Evolutionary conservation across 2,888 invertebrate genomes (phyloP), one percentile per base, ranked within the genome.

Genomic region (Tenthredo livida): DNA sequence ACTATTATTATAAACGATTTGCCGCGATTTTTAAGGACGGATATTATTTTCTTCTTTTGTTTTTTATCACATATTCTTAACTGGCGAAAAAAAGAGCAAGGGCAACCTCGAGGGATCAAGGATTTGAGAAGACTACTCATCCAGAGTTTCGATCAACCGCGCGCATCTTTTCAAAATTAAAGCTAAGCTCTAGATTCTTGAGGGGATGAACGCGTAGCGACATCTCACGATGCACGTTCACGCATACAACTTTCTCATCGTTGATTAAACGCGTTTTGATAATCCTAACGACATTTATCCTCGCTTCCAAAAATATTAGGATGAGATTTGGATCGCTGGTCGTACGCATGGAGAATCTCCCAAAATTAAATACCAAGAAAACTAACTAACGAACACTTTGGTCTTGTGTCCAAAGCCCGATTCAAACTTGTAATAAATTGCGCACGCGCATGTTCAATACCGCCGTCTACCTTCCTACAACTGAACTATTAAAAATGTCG

Each of bases 401-500:
- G 33, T 33, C 15, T 67, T 15, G 15, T 15, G 15, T 67, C 17
- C 15, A 33, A 25, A 21, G 67, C 29, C 10, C n/a, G 21, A 43
- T 73, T 73, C 72, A 43, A 73, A 73, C n/a, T 73, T 21, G 72
- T 1, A 10, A 37, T 21, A n/a, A 21, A 73, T 43, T 43, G 10
- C 72, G 77, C 77, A 33, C 29, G 65, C 67, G 43, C 50, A 7
- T 37, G 12, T 15, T 37, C 7, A n/a, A 29, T 12, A 9, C 47
- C 67, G 73, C 43, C 43, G 21, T 17, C 50, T n/a, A 12, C 29
- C 47, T 6, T 29, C 7, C 12, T 43, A 29, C 12, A 9, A 84
- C 82, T 84, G 88, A 89, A 88, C 87, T 87, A 87, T 83, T n/a
- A 86, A 88, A 90, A 90, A 91, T 92, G 91, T 91, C 89, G 90